Evolutionary conservation across 1,140 invertebrate species (phyloP).

Genomic region (Dryas iulia): DNA sequence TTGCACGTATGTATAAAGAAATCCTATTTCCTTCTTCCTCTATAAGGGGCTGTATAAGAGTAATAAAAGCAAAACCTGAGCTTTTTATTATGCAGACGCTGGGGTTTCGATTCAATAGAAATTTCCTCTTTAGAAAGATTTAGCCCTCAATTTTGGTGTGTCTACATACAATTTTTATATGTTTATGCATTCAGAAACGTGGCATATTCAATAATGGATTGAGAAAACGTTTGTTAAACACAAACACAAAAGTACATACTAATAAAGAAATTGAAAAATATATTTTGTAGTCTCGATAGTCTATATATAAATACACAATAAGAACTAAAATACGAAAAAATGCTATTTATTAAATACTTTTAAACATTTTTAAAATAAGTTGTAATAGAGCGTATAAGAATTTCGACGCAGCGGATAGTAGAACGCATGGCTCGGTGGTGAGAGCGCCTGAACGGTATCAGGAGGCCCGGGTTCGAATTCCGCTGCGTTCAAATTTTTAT

Average conservation of each 20-base stretch:
- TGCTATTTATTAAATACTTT: too few species aligned
- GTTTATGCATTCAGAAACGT: background rate
- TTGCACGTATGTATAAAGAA: background rate
- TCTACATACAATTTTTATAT: background rate
- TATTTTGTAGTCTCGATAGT: too few species aligned
- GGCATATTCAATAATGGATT: background rate
- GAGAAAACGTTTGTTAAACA: background rate
- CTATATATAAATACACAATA: too few species aligned
- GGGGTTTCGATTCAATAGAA: background rate
- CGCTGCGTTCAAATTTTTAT: too few species aligned
- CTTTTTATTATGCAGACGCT: background rate
- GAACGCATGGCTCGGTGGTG: too few species aligned
- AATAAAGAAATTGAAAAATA: too few species aligned
- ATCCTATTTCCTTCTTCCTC: background rate
- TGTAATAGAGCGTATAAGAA: too few species aligned
- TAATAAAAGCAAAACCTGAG: background rate
- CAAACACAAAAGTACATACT: too few species aligned
- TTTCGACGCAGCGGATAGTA: too few species aligned
- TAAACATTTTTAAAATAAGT: too few species aligned
- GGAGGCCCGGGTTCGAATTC: too few species aligned
- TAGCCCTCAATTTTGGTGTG: background rate
- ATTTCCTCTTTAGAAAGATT: background rate
- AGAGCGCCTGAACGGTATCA: too few species aligned
- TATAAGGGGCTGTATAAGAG: background rate
- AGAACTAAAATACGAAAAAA: background rate